Conservation (phyloP, 2,113 vertebrate genomes). For the Cathartes aura region DNA sequence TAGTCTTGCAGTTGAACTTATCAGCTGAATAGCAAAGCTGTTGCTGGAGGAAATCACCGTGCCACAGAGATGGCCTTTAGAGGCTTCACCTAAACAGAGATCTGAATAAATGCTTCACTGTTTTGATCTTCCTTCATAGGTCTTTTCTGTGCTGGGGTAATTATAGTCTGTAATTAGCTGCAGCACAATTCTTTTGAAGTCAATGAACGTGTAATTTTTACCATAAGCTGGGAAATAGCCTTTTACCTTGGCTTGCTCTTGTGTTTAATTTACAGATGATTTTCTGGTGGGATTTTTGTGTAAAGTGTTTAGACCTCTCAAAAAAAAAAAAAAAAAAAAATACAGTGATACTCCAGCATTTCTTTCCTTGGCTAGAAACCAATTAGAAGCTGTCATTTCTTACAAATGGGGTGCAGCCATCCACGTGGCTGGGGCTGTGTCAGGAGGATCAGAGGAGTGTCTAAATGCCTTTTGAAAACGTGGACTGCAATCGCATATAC, state of each 20-base stretch:
- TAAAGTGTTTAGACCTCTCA: neutral
- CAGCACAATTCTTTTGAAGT: neutral
- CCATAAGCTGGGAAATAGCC: neutral
- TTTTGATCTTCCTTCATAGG: neutral
- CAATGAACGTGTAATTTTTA: neutral
- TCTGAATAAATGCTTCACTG: neutral
- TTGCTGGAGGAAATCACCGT: fast-evolving
- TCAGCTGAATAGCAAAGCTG: neutral
- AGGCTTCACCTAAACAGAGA: neutral
- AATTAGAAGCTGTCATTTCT: neutral
- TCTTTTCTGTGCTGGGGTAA: neutral
- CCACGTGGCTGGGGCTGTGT: fast-evolving
- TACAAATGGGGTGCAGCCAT: neutral
- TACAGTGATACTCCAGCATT: neutral
- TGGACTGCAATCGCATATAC: fast-evolving
- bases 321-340: too few relatives aligned
- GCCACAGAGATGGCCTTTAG: neutral
- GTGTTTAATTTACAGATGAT: neutral
- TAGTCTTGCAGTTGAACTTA: neutral
- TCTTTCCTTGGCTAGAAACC: neutral
- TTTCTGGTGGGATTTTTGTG: neutral
- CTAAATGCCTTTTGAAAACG: neutral
- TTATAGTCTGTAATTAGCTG: neutral
- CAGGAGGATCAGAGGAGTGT: neutral
- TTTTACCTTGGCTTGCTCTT: neutral